A percentile compares a stretch with the other conserved stretches of the same genome.
phyloP scores from a whole-genome alignment of 1,140 invertebrate species.

The Anastrepha obliqua region DNA sequence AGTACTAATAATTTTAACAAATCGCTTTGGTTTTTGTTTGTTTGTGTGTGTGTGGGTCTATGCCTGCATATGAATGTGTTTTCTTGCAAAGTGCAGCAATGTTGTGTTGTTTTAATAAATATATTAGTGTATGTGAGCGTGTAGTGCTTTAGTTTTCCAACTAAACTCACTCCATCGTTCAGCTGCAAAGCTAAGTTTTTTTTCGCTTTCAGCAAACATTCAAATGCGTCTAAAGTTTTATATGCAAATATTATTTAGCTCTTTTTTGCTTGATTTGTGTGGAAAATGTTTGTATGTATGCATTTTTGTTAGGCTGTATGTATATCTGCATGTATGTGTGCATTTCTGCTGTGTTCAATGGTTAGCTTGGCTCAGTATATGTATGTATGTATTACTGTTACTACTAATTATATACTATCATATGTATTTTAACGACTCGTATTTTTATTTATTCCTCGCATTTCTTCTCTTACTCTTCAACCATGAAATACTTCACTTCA shows the following conservation, averaged over 20 bases:
- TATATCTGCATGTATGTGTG: conserved; percentile 12
- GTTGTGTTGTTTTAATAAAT: not conserved
- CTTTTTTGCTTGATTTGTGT: not conserved
- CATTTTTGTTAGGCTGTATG: not conserved
- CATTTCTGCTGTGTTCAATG: not conserved
- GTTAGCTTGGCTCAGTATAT: conserved; percentile 5
- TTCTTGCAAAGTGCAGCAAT: not conserved
- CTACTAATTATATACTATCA: not conserved
- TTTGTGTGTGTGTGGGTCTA: not conserved
- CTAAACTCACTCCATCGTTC: no score
- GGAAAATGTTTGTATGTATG: no score
- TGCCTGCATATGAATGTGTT: not conserved
- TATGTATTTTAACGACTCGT: not conserved
- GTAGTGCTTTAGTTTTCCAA: not conserved
- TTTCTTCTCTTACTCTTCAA: not conserved
- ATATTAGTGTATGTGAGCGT: not conserved
- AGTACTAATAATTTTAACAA: conserved; percentile 51
- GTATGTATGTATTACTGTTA: not conserved
- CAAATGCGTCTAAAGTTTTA: not conserved
- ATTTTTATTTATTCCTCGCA: not conserved
- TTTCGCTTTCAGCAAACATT: not conserved
- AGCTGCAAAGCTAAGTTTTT: not conserved
- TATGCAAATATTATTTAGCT: not conserved
- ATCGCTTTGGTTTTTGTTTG: not conserved
- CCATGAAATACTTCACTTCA: not conserved